Percentiles rank a stretch among this genome's conserved stretches.
Evolutionary conservation across 2,797 vertebrate species (phyloP).

Genomic region (Gobio occitaniae): DNA sequence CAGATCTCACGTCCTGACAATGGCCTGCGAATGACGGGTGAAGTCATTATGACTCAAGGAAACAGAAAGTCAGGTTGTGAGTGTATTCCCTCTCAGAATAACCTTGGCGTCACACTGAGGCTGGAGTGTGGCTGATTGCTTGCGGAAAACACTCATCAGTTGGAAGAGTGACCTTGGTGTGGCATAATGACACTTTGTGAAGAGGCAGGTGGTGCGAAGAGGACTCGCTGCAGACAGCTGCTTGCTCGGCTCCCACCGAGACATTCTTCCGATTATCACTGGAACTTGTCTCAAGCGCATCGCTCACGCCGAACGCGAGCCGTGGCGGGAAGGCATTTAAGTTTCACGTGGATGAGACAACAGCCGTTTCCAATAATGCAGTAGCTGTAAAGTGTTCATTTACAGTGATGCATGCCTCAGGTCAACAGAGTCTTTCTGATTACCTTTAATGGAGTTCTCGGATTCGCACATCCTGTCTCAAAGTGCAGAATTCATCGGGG

Average conservation of each 20-base stretch:
- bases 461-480: slow-evolving; percentile 39
- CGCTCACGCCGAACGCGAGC: background rate
- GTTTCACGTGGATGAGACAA: background rate
- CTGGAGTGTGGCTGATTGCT: slow-evolving; percentile 58
- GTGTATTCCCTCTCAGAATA: slow-evolving; percentile 46
- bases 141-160: slow-evolving; percentile 49
- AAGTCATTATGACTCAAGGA: slow-evolving; percentile 48
- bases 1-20: slow-evolving; percentile 18
- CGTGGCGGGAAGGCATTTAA: slow-evolving; percentile 1
- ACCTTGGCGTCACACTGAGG: slow-evolving; percentile 51
- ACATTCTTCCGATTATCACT: slow-evolving; percentile 22
- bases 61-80: slow-evolving; percentile 19
- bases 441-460: slow-evolving; percentile 41
- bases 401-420: slow-evolving; percentile 25
- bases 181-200: slow-evolving; percentile 54
- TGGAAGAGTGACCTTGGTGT: slow-evolving; percentile 58
- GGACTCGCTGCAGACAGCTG: slow-evolving; percentile 45
- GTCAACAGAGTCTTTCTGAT: slow-evolving; percentile 42
- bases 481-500: slow-evolving; percentile 41
- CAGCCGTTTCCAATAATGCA: slow-evolving; percentile 22
- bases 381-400: slow-evolving; percentile 25
- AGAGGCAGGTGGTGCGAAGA: slow-evolving; percentile 57
- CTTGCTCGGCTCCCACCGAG: background rate
- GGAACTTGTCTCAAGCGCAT: slow-evolving; percentile 16
- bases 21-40: slow-evolving; percentile 19